Conservation (phyloP, 2,888 invertebrate genomes). For the Eumacrocentrus americanus region DNA sequence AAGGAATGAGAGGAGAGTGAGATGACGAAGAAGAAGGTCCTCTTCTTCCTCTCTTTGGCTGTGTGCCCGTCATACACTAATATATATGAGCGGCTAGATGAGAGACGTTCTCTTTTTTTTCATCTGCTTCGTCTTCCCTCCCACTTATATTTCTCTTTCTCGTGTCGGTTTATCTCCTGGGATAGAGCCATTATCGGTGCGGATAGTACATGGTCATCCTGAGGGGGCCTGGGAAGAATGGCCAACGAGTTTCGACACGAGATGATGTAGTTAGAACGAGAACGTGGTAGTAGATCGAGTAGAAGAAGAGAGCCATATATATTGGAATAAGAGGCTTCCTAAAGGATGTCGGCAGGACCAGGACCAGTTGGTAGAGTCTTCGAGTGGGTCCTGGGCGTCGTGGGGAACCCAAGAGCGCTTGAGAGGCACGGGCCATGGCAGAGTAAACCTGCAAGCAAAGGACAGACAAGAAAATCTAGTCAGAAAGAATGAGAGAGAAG, state of each 20-base stretch:
- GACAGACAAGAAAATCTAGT: neutral
- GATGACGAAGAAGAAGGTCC: slow-evolving; percentile 1
- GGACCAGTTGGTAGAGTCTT: slow-evolving; percentile 15
- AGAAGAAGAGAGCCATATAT: too few species aligned
- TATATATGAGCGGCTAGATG: slow-evolving; percentile 16
- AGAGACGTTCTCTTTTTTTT: neutral
- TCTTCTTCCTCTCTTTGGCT: neutral
- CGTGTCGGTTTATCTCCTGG: neutral
- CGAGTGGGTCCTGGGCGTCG: slow-evolving; percentile 5
- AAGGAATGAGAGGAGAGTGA: slow-evolving; percentile 13
- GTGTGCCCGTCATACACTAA: slow-evolving; percentile 2
- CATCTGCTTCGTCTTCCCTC: neutral
- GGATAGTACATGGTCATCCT: neutral
- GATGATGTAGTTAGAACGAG: too few species aligned
- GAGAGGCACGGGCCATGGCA: slow-evolving; percentile 3
- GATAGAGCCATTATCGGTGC: slow-evolving; percentile 14
- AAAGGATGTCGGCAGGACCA: slow-evolving; percentile 14
- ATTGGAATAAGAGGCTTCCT: slow-evolving; percentile 11
- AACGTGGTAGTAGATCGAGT: too few species aligned
- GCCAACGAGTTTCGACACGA: neutral
- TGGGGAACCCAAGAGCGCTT: slow-evolving; percentile 14
- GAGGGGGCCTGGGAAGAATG: too few species aligned
- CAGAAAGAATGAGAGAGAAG: neutral
- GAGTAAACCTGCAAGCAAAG: slow-evolving; percentile 9
- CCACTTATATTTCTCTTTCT: neutral